Evolutionary conservation across 2,888 invertebrate genomes (phyloP).

Genomic region (Eugnorisma glareosa): DNA sequence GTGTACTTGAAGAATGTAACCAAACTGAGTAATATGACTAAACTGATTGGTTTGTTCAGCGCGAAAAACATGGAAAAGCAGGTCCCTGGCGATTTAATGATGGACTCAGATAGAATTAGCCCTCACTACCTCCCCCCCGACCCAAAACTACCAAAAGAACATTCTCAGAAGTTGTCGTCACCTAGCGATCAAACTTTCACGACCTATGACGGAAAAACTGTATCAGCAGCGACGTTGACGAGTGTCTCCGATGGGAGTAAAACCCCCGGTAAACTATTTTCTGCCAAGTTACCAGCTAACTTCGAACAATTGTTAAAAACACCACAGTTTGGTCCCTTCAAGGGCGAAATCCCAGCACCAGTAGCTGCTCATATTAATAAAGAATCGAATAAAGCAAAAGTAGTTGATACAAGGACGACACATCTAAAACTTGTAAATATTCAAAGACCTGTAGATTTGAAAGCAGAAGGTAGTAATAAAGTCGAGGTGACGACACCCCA

Average conservation of each 20-base stretch:
- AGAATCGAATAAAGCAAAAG: conserved; percentile 30
- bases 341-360: conserved; percentile 92
- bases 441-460: conserved; percentile 71
- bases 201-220: conserved; percentile 94
- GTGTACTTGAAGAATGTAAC: conserved; percentile 84
- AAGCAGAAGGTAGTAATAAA: conserved; percentile 77
- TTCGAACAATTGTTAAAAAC: conserved; percentile 91
- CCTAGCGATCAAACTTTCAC: conserved; percentile 89
- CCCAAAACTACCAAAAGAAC: conserved; percentile 86
- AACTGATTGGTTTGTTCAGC: conserved; percentile 79
- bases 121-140: conserved; percentile 94
- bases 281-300: conserved; percentile 84
- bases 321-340: conserved; percentile 94
- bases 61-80: conserved; percentile 86
- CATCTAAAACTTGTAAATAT: conserved; percentile 84
- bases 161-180: conserved; percentile 83
- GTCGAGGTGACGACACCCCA: conserved; percentile 65
- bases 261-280: conserved; percentile 81
- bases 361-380: conserved; percentile 77
- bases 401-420: conserved; percentile 74
- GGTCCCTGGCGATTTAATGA: conserved; percentile 91
- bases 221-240: conserved; percentile 92
- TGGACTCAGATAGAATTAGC: conserved; percentile 93
- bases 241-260: conserved; percentile 87
- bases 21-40: conserved; percentile 76